A percentile compares a stretch with the other conserved stretches of the same genome.
Conservation (phyloP, 2,113 vertebrate species). For the Lophotis ruficrista region DNA sequence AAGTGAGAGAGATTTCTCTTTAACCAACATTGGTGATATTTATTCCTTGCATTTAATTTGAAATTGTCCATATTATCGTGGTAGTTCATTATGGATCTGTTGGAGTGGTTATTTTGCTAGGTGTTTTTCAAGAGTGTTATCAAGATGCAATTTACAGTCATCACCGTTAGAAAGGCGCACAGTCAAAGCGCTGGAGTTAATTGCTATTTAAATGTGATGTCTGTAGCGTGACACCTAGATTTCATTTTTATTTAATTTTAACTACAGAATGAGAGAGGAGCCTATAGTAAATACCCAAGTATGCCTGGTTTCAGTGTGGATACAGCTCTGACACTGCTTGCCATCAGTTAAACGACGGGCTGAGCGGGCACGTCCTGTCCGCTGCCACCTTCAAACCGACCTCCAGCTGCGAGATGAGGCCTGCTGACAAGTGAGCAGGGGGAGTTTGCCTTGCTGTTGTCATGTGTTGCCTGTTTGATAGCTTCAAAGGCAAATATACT, state of each 20-base stretch:
- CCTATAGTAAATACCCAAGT: slow-evolving; percentile 2
- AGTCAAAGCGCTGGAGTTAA: slow-evolving; percentile 17
- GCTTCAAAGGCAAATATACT: slow-evolving; percentile 19
- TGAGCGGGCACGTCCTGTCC: slow-evolving; percentile 24
- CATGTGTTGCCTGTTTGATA: not conserved
- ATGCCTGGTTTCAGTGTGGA: slow-evolving; percentile 1
- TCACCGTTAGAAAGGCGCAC: not conserved
- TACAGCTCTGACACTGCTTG: slow-evolving; percentile 25
- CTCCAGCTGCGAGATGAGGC: slow-evolving; percentile 18
- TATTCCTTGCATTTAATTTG: slow-evolving; percentile 43
- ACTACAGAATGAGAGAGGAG: not conserved
- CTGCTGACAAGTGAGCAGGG: slow-evolving; percentile 12
- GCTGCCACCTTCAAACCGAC: slow-evolving; percentile 10
- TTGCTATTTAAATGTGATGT: slow-evolving; percentile 19
- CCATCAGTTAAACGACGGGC: slow-evolving; percentile 25
- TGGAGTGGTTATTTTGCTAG: not conserved
- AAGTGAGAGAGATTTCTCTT: not conserved
- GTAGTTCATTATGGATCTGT: slow-evolving; percentile 44
- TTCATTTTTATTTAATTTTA: not conserved
- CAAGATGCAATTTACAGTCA: not conserved
- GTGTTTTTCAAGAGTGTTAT: not conserved
- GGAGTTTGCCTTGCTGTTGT: slow-evolving; percentile 11
- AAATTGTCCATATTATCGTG: slow-evolving; percentile 21
- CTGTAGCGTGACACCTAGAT: slow-evolving; percentile 8
- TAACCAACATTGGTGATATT: not conserved